phyloP scores from a whole-genome alignment of 2,888 invertebrate species.

The Eutolmus rufibarbis region DNA sequence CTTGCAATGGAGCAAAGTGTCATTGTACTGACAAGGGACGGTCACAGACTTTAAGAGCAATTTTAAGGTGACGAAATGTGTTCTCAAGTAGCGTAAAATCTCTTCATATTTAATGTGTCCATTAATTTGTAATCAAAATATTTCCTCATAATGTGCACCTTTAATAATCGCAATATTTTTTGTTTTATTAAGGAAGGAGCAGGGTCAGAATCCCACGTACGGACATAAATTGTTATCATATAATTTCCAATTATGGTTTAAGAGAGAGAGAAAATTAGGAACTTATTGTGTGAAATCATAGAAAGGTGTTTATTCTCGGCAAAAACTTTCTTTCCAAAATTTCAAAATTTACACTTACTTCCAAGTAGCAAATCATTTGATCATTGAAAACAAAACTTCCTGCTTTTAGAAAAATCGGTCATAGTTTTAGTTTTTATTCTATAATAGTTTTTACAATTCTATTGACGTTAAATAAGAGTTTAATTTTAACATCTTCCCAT shows the following conservation, averaged over 20 bases:
- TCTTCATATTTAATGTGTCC: neutral
- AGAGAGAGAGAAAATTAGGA: neutral
- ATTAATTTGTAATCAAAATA: neutral
- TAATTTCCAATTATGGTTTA: neutral
- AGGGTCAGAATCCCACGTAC: neutral
- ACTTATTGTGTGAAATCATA: neutral
- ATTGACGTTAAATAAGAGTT: no score
- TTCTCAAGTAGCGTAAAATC: neutral
- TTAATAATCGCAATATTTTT: neutral
- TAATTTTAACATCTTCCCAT: no score
- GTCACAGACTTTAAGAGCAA: neutral
- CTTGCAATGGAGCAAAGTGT: neutral
- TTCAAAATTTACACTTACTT: neutral
- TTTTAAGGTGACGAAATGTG: neutral
- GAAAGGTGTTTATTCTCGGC: neutral
- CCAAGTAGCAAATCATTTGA: no score
- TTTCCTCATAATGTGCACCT: neutral
- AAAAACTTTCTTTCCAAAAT: neutral
- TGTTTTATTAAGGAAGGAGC: neutral
- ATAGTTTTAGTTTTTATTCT: no score
- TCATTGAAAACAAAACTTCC: no score
- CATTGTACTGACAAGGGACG: neutral
- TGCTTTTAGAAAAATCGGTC: no score
- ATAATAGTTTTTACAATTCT: no score
- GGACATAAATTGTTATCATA: neutral